Conservation (phyloP, 2,797 vertebrate species). For the Lepus oiostolus region DNA sequence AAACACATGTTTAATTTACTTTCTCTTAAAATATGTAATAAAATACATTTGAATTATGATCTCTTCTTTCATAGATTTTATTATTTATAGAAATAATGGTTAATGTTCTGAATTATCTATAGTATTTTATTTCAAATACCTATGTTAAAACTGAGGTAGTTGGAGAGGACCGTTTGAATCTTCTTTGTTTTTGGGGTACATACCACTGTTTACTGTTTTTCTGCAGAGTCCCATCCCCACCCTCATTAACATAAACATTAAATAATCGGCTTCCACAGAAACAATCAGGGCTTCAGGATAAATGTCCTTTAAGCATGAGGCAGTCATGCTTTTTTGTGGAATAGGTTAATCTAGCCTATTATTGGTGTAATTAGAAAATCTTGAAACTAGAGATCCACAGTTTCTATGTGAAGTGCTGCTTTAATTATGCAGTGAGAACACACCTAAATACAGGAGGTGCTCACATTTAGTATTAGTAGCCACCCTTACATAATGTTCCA, state of each 20-base stretch:
- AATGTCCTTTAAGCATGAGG: constrained; percentile 48
- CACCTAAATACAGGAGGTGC: constrained; percentile 68
- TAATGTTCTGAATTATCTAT: constrained; percentile 28
- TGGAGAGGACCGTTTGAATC: constrained; percentile 28
- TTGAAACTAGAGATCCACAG: constrained; percentile 73
- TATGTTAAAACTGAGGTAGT: constrained; percentile 66
- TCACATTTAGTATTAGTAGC: constrained; percentile 73
- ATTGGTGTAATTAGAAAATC: constrained; percentile 71
- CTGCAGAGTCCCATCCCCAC: not conserved
- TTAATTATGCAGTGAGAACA: constrained; percentile 72
- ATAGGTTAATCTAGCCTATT: constrained; percentile 74
- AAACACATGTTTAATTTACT: not conserved
- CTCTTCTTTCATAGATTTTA: not conserved
- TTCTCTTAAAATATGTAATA: constrained; percentile 41
- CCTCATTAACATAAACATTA: not conserved
- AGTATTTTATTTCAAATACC: constrained; percentile 8
- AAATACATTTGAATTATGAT: constrained; percentile 57
- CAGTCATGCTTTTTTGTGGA: constrained; percentile 24
- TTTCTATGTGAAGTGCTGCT: constrained; percentile 61
- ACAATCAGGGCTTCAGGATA: constrained; percentile 54
- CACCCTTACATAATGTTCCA: constrained; percentile 49
- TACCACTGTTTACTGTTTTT: constrained; percentile 40
- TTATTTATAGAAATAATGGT: constrained; percentile 61
- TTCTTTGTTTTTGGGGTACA: constrained; percentile 63
- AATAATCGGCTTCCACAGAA: constrained; percentile 63